phyloP scores from a whole-genome alignment of 2,888 invertebrate genomes.

The Lomographa bimaculata region DNA sequence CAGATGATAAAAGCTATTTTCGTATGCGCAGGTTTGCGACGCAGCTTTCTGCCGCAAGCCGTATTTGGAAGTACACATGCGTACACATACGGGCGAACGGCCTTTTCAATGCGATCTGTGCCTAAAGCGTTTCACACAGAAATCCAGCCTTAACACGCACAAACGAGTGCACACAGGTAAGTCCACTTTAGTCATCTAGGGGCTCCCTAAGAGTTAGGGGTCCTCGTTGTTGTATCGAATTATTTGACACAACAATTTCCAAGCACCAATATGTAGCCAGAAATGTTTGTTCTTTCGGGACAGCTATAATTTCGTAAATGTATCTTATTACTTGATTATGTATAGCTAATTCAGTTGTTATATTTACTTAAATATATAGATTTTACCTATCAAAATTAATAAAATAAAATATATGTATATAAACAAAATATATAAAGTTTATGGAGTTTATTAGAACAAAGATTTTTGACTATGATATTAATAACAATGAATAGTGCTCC shows the following conservation, averaged over 20 bases:
- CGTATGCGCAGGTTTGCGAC: constrained; percentile 83
- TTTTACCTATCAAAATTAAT: too few species aligned
- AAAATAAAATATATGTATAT: too few species aligned
- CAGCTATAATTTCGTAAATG: too few species aligned
- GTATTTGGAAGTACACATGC: constrained; percentile 91
- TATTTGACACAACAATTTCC: constrained; percentile 10
- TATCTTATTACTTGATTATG: not conserved
- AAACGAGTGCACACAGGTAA: constrained; percentile 89
- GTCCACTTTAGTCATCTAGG: constrained; percentile 38
- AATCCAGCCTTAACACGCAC: constrained; percentile 91
- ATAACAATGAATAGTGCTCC: too few species aligned
- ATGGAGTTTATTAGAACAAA: too few species aligned
- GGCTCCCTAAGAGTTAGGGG: constrained; percentile 19
- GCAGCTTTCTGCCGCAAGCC: constrained; percentile 92
- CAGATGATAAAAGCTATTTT: constrained; percentile 16
- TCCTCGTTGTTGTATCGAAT: constrained; percentile 19
- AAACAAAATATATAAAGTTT: too few species aligned
- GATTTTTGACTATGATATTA: constrained; percentile 9
- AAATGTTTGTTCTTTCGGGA: constrained; percentile 12
- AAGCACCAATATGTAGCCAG: constrained; percentile 1
- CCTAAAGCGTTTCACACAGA: constrained; percentile 91
- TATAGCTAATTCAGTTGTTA: not conserved
- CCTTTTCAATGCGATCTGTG: constrained; percentile 90
- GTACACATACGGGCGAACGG: constrained; percentile 90
- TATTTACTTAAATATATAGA: too few species aligned